Percentiles rank a stretch among this genome's conserved stretches.
Evolutionary conservation across 2,888 invertebrate species (phyloP).

Genomic region (Carabus problematicus): DNA sequence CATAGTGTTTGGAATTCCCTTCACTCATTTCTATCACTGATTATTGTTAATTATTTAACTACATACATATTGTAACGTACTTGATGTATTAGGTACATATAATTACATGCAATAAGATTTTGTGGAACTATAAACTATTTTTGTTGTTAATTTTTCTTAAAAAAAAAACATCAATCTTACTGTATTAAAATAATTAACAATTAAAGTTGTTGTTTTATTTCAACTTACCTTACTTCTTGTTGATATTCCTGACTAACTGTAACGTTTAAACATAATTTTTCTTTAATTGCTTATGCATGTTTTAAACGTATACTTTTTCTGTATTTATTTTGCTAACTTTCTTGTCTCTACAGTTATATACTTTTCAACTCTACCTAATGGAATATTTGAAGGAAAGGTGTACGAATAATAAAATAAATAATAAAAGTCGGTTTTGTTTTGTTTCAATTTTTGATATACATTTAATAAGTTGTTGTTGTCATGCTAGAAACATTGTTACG

Average conservation of each 20-base stretch:
- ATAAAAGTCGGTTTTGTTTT: slow-evolving; percentile 11
- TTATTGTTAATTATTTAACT: no score
- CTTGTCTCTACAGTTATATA: neutral
- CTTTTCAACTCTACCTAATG: neutral
- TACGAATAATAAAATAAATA: slow-evolving; percentile 22
- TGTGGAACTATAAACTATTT: slow-evolving; percentile 27
- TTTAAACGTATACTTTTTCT: neutral
- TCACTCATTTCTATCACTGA: no score
- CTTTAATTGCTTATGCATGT: no score
- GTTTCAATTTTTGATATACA: slow-evolving; percentile 50
- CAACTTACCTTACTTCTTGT: neutral
- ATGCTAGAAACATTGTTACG: slow-evolving; percentile 61
- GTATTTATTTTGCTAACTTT: neutral
- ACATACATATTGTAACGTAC: slow-evolving; percentile 20
- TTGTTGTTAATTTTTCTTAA: slow-evolving; percentile 34
- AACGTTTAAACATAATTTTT: no score
- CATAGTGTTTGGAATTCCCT: no score
- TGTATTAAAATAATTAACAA: slow-evolving; percentile 36
- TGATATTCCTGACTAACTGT: neutral
- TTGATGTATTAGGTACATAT: slow-evolving; percentile 31
- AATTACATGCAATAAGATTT: slow-evolving; percentile 34
- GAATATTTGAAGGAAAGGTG: neutral
- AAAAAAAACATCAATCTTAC: slow-evolving; percentile 31
- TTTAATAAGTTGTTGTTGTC: slow-evolving; percentile 56
- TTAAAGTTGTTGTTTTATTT: no score